Evolutionary conservation across 2,113 vertebrate species (phyloP).

Genomic region (Varanus komodoensis): DNA sequence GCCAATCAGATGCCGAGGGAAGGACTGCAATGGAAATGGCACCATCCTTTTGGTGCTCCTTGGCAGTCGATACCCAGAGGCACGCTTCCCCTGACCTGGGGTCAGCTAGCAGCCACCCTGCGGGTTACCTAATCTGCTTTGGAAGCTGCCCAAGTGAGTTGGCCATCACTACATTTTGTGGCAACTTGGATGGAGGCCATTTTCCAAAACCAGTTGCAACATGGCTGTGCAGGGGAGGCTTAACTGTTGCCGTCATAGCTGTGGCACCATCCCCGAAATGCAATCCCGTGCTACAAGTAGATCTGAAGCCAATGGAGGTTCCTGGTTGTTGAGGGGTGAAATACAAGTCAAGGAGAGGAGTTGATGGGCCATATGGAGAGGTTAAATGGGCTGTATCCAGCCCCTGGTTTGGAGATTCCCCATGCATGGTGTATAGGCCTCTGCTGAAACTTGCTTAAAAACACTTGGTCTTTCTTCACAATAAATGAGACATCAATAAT

Average conservation of each 20-base stretch:
- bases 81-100: too few relatives aligned
- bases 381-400: neutral
- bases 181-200: too few relatives aligned
- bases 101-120: too few relatives aligned
- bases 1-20: too few relatives aligned
- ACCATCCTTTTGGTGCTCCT: too few relatives aligned
- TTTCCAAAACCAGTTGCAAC: too few relatives aligned
- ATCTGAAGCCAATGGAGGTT: too few relatives aligned
- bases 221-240: neutral
- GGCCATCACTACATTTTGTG: too few relatives aligned
- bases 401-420: neutral
- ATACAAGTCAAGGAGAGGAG: neutral
- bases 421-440: neutral
- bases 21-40: too few relatives aligned
- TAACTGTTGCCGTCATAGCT: neutral
- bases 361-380: neutral
- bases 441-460: neutral
- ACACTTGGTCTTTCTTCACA: conserved; percentile 15
- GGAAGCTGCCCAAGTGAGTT: too few relatives aligned
- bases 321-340: neutral
- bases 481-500: conserved; percentile 30
- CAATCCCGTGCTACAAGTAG: neutral
- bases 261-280: neutral
- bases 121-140: too few relatives aligned
- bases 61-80: too few relatives aligned